Evolutionary conservation across 2,888 invertebrate species (phyloP).

Genomic region (Leuctra nigra): DNA sequence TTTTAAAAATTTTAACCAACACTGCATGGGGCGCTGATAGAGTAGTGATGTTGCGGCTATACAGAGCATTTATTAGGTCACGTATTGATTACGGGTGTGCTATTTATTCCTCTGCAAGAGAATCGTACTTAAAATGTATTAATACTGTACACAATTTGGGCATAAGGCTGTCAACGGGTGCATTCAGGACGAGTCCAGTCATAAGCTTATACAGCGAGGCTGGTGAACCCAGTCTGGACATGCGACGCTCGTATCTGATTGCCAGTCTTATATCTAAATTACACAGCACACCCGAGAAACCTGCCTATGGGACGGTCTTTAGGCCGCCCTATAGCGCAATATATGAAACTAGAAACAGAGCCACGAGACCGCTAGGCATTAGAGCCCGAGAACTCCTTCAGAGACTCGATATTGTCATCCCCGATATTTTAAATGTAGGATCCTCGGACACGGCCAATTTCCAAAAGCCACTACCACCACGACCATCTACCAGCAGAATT

Average conservation of each 20-base stretch:
- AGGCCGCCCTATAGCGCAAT: not conserved
- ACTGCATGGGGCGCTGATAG: too few relatives aligned
- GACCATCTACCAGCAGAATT: too few relatives aligned
- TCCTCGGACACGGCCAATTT: too few relatives aligned
- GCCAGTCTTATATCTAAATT: too few relatives aligned
- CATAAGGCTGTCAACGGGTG: not conserved
- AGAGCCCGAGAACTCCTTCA: not conserved
- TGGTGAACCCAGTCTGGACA: not conserved
- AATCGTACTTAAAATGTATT: not conserved
- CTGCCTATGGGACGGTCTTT: too few relatives aligned
- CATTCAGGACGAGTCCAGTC: not conserved
- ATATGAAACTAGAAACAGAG: not conserved
- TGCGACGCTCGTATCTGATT: not conserved
- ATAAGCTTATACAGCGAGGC: not conserved
- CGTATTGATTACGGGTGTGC: too few relatives aligned
- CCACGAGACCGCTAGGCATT: not conserved
- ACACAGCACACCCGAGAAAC: too few relatives aligned
- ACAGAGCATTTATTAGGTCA: not conserved
- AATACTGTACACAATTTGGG: not conserved
- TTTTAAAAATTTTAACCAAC: not conserved
- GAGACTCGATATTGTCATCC: too few relatives aligned
- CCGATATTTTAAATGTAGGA: too few relatives aligned
- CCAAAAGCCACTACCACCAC: too few relatives aligned
- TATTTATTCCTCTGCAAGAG: too few relatives aligned
- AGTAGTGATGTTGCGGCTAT: constrained; percentile 4